phyloP scores from a whole-genome alignment of 2,113 vertebrate genomes.

The Myrmecobius fasciatus region DNA sequence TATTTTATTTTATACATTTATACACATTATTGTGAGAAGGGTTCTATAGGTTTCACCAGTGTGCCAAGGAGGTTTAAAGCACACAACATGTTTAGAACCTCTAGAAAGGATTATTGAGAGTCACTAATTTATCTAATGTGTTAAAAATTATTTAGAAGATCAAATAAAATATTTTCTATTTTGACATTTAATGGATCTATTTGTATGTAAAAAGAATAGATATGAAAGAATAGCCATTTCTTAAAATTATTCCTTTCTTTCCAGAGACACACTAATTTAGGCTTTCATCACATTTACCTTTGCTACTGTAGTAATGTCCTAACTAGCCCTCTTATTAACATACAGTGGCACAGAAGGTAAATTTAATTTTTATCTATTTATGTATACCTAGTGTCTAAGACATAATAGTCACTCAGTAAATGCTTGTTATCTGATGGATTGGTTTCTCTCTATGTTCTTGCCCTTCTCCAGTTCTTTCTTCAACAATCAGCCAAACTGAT shows the following conservation, averaged over 20 bases:
- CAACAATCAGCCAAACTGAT: neutral
- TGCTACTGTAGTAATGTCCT: neutral
- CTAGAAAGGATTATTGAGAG: neutral
- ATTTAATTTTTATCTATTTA: neutral
- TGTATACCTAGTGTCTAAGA: neutral
- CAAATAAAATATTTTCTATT: neutral
- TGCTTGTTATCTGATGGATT: neutral
- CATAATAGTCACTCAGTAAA: neutral
- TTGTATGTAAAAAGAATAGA: neutral
- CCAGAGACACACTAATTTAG: neutral
- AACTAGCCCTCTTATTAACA: neutral
- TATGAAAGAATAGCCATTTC: neutral
- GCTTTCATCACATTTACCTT: neutral
- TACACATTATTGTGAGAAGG: neutral
- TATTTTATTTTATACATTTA: neutral
- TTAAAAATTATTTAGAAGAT: neutral
- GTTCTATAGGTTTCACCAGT: neutral
- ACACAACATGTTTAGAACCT: neutral
- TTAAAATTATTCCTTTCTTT: neutral
- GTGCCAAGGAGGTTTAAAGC: neutral
- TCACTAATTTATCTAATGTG: neutral
- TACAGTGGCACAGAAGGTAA: neutral
- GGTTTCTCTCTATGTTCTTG: neutral
- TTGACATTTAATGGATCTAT: neutral
- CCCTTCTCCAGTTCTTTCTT: neutral